Evolutionary conservation across 2,888 invertebrate species (phyloP).

Genomic region (Diloba caeruleocephala): DNA sequence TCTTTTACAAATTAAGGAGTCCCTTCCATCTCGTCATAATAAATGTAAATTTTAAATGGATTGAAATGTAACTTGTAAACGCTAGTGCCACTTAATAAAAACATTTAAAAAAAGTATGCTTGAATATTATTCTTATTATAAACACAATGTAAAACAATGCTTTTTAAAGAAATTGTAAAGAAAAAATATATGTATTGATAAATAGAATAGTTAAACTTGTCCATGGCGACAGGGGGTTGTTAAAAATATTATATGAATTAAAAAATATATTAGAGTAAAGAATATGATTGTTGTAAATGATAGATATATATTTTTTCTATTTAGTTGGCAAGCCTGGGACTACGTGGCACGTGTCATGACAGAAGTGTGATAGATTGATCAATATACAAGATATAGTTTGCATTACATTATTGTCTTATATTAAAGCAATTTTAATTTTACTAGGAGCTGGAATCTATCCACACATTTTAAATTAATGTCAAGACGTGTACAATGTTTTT

Average conservation of each 20-base stretch:
- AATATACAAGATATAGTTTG: conserved; percentile 38
- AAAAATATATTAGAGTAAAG: conserved; percentile 51
- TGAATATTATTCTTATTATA: conserved; percentile 45
- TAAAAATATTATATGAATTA: conserved; percentile 54
- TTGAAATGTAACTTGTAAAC: conserved; percentile 49
- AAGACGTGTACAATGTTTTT: neutral
- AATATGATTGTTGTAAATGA: conserved; percentile 73
- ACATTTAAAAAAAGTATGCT: conserved; percentile 45
- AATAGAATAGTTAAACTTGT: conserved; percentile 58
- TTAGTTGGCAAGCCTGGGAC: conserved; percentile 63
- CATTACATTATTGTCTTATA: conserved; percentile 14
- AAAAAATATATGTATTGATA: conserved; percentile 48
- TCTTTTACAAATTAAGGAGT: conserved; percentile 19
- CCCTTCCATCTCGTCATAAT: conserved; percentile 52
- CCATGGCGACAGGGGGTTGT: conserved; percentile 64
- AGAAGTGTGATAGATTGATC: conserved; percentile 49
- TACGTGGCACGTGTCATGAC: conserved; percentile 20
- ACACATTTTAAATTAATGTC: neutral
- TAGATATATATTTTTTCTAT: conserved; percentile 79
- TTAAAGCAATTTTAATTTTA: neutral
- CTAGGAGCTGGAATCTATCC: conserved; percentile 10
- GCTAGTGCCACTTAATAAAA: conserved; percentile 54
- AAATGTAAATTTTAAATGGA: conserved; percentile 47
- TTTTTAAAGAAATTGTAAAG: conserved; percentile 64
- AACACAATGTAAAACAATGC: conserved; percentile 58